Evolutionary conservation across 2,113 vertebrate species (phyloP).

Genomic region (Odocoileus hemionus): DNA sequence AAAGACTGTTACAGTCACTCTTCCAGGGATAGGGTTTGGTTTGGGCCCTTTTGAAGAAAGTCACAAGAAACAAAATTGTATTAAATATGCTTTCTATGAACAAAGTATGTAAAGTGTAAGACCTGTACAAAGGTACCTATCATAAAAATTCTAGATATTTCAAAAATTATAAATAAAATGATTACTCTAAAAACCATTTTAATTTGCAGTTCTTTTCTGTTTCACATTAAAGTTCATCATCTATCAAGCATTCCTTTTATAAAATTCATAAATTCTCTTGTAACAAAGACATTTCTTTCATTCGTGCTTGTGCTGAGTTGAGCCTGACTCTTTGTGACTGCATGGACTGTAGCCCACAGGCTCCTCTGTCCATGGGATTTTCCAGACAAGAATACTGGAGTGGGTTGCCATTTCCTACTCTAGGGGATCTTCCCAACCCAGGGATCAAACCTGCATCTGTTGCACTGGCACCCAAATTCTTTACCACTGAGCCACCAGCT

Average conservation of each 20-base stretch:
- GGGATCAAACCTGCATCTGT: background rate
- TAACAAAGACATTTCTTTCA: background rate
- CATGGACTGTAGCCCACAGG: background rate
- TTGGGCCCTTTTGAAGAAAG: background rate
- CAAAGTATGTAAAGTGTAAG: background rate
- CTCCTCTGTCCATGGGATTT: background rate
- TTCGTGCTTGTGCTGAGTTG: background rate
- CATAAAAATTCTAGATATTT: conserved; percentile 21
- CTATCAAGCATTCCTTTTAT: background rate
- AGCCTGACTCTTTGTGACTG: background rate
- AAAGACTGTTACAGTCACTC: background rate
- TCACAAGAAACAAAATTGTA: background rate
- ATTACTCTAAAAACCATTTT: conserved; percentile 23
- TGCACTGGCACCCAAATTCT: background rate
- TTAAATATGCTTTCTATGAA: background rate
- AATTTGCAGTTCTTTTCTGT: background rate
- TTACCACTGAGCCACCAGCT: background rate
- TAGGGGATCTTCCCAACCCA: background rate
- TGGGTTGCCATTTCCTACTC: background rate
- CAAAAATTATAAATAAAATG: conserved; percentile 29
- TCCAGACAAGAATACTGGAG: background rate
- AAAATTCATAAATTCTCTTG: background rate
- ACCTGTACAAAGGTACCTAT: background rate
- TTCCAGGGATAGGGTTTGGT: background rate
- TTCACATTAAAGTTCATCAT: conserved; percentile 14